Evolutionary conservation across 2,888 invertebrate species (phyloP).

Genomic region (Zelleria hepariella): DNA sequence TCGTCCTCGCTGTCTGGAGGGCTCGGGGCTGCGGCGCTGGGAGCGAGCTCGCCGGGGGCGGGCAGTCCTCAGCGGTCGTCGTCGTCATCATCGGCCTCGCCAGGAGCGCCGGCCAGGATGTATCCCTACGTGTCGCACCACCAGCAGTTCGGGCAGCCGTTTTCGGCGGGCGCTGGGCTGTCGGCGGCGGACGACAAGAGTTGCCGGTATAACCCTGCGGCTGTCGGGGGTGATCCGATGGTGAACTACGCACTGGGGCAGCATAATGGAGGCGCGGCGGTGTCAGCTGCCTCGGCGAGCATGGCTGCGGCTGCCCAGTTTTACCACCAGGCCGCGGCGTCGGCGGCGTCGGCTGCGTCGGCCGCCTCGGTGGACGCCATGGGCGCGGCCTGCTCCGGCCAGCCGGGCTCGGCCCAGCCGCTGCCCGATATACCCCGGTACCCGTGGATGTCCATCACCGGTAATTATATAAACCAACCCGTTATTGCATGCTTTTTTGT

Average conservation of each 20-base stretch:
- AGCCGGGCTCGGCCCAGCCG: constrained; percentile 83
- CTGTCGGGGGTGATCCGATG: constrained; percentile 78
- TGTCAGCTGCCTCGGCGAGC: constrained; percentile 75
- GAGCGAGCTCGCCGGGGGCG: constrained; percentile 70
- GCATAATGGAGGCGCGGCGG: constrained; percentile 80
- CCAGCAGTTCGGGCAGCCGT: constrained; percentile 80
- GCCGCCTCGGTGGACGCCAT: constrained; percentile 86
- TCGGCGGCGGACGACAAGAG: constrained; percentile 80
- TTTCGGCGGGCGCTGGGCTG: constrained; percentile 77
- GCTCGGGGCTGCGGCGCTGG: constrained; percentile 75
- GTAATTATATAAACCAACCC: constrained; percentile 69
- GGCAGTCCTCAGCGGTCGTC: constrained; percentile 76
- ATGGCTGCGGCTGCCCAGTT: constrained; percentile 86
- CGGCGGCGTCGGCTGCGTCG: constrained; percentile 82
- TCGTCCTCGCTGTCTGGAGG: constrained; percentile 75
- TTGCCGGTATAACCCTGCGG: constrained; percentile 84
- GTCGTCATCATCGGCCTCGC: constrained; percentile 77
- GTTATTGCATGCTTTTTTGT: constrained; percentile 1
- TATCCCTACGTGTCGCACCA: constrained; percentile 93
- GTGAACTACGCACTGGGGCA: constrained; percentile 86
- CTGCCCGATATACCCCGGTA: constrained; percentile 94
- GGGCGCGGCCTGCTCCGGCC: constrained; percentile 81
- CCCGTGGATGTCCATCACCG: constrained; percentile 97
- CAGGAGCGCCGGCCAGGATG: constrained; percentile 86
- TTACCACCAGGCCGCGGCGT: constrained; percentile 88